Percentiles rank a stretch among this genome's conserved stretches.
These are phyloP conservation scores for Mesocentrotus franciscanus DNA, from an alignment of 53 echinoderm and acorn worm species.

Conservation along the genomic window DNA sequence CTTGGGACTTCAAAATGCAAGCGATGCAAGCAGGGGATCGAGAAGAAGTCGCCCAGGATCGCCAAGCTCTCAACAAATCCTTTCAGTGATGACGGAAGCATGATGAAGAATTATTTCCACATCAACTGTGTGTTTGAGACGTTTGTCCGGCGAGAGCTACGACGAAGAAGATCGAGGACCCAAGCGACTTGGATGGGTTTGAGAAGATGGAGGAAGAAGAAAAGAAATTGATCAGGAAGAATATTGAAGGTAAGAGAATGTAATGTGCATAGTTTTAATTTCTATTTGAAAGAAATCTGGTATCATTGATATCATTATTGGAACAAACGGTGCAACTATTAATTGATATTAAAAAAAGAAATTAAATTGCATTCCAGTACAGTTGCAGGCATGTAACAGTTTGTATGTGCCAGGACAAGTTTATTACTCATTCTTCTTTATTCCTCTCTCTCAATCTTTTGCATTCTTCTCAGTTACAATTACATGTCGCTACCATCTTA, in stretches of 20 bases:
- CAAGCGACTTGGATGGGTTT: conserved; percentile 89
- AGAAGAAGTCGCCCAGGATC: conserved; percentile 91
- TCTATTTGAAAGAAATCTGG: no score
- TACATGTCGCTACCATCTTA: no score
- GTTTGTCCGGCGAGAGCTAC: conserved; percentile 84
- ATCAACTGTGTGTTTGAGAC: conserved; percentile 93
- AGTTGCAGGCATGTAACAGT: no score
- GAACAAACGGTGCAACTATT: no score
- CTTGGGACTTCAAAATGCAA: conserved; percentile 98
- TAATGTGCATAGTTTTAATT: not conserved
- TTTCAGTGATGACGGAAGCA: conserved; percentile 90
- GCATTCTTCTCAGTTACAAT: no score
- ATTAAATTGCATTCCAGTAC: no score
- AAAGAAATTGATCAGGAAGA: conserved; percentile 83
- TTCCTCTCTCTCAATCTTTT: no score
- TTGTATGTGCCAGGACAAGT: no score
- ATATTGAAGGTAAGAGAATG: conserved; percentile 78
- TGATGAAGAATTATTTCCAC: conserved; percentile 97
- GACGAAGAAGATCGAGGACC: conserved; percentile 95
- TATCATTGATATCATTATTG: no score
- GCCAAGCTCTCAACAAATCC: conserved; percentile 93
- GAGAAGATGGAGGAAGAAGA: conserved; percentile 92
- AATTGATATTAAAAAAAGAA: no score
- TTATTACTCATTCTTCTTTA: no score
- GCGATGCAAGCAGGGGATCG: conserved; percentile 93